These are phyloP conservation scores for Cyaniris semiargus DNA, from an alignment of 2,888 invertebrate species.

Conservation along the genomic window DNA sequence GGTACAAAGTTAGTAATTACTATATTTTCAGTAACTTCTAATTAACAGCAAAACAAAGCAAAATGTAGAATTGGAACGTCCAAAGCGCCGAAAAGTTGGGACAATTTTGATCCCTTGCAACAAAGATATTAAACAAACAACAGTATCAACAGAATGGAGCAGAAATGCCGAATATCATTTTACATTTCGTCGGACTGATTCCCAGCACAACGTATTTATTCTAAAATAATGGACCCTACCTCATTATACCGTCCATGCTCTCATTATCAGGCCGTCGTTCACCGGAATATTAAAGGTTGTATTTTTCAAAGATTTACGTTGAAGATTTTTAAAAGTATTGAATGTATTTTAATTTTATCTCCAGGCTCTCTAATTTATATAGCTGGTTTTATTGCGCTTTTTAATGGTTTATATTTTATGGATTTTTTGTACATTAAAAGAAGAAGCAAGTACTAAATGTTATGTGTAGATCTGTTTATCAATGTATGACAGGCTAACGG, in stretches of 20 bases:
- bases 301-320: slow-evolving; percentile 20
- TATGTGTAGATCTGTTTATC: too few species aligned
- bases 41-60: neutral
- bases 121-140: slow-evolving; percentile 3
- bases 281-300: slow-evolving; percentile 37
- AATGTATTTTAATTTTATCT: neutral
- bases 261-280: slow-evolving; percentile 37
- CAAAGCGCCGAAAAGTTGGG: neutral
- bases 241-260: slow-evolving; percentile 39
- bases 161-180: slow-evolving; percentile 29
- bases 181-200: slow-evolving; percentile 28
- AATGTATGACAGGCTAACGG: too few species aligned
- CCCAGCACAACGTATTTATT: slow-evolving; percentile 37
- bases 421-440: too few species aligned
- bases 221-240: slow-evolving; percentile 37
- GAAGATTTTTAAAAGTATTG: neutral
- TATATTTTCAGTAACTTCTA: too few species aligned
- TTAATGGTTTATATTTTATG: neutral
- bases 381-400: neutral
- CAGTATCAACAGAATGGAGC: slow-evolving; percentile 1
- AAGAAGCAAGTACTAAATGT: too few species aligned
- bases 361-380: neutral
- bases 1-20: too few species aligned
- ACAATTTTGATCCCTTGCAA: neutral
- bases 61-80: neutral